Conservation (phyloP, 2,888 invertebrate species). For the Vandiemenella viatica region DNA sequence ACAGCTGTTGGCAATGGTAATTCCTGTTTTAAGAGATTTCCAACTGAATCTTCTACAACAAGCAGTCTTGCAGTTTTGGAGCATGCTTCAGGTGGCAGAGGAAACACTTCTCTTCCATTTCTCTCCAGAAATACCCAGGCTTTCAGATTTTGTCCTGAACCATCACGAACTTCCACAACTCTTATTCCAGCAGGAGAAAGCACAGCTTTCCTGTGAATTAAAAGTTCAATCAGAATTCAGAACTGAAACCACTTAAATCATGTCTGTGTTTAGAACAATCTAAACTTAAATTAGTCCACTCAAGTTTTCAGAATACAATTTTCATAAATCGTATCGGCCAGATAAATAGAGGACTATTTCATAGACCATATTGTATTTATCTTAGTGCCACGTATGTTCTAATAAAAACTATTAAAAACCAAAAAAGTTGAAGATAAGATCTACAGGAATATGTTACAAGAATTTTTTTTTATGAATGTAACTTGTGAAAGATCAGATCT, state of each 20-base stretch:
- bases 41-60: conserved; percentile 50
- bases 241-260: background rate
- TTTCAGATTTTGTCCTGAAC: conserved; percentile 42
- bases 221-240: background rate
- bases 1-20: too few species aligned
- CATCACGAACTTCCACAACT: conserved; percentile 48
- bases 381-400: too few species aligned
- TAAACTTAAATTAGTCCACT: too few species aligned
- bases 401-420: too few species aligned
- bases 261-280: background rate
- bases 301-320: too few species aligned
- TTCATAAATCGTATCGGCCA: too few species aligned
- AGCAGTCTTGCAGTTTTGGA: conserved; percentile 31
- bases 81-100: conserved; percentile 25
- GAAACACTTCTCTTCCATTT: conserved; percentile 4
- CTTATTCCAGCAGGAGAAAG: conserved; percentile 46
- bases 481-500: too few species aligned
- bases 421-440: too few species aligned
- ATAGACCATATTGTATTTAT: too few species aligned
- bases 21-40: conserved; percentile 44
- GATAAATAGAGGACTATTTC: too few species aligned
- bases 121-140: conserved; percentile 40
- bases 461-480: too few species aligned
- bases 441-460: too few species aligned
- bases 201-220: conserved; percentile 35